Evolutionary conservation across 1,140 invertebrate genomes (phyloP).

Genomic region (Cherax quadricarinatus): DNA sequence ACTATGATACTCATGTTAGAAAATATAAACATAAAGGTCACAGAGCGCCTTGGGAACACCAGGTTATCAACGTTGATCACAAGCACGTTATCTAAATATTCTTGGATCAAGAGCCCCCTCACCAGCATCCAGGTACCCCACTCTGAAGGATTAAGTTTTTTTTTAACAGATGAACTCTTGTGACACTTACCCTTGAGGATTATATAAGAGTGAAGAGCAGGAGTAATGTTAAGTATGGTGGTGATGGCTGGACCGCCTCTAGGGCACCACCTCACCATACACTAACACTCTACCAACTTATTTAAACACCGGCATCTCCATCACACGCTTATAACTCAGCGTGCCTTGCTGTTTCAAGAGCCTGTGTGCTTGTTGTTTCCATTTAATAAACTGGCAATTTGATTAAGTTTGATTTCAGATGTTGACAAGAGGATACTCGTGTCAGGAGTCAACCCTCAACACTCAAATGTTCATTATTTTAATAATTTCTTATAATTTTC

Average conservation of each 20-base stretch:
- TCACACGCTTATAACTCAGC: background rate
- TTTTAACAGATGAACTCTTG: too few species aligned
- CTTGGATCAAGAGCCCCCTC: too few species aligned
- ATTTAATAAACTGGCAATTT: background rate
- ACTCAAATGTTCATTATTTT: constrained; percentile 16
- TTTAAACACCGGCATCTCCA: background rate
- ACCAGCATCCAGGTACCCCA: too few species aligned
- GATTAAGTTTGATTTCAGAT: background rate
- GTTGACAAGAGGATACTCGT: background rate
- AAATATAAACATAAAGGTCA: too few species aligned
- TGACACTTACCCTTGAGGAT: too few species aligned
- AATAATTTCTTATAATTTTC: background rate
- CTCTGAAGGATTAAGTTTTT: too few species aligned
- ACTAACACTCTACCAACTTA: background rate
- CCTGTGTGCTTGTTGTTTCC: background rate
- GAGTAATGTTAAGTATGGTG: too few species aligned
- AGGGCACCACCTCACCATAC: background rate
- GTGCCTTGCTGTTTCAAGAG: background rate
- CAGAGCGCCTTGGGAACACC: too few species aligned
- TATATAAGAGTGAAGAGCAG: too few species aligned
- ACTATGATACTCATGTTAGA: too few species aligned
- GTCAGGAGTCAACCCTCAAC: constrained; percentile 26
- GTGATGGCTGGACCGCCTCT: background rate
- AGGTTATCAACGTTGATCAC: too few species aligned
- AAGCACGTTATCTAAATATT: too few species aligned